Evolutionary conservation across 2,797 vertebrate genomes (phyloP).

Genomic region (Champsocephalus gunnari): DNA sequence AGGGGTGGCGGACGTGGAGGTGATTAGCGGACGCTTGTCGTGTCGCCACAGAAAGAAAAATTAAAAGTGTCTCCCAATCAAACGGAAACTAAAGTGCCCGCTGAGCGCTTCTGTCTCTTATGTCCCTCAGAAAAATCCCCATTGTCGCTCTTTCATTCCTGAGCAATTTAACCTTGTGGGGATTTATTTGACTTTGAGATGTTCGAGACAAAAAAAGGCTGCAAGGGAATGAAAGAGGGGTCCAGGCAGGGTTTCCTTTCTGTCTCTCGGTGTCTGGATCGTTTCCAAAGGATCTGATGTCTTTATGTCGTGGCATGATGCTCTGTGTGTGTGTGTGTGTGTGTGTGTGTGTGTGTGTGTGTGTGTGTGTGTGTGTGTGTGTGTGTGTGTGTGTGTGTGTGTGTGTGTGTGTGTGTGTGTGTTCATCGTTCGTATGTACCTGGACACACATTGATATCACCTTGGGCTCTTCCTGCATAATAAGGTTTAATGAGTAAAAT

Average conservation of each 20-base stretch:
- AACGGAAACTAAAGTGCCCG: slow-evolving; percentile 42
- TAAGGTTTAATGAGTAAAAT: no score
- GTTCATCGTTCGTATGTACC: background rate
- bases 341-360: slow-evolving; percentile 1
- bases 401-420: slow-evolving; percentile 2
- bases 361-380: background rate
- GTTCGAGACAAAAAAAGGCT: slow-evolving; percentile 35
- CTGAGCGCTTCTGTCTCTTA: slow-evolving; percentile 3
- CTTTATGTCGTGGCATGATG: slow-evolving; percentile 44
- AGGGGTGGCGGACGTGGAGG: slow-evolving; percentile 60
- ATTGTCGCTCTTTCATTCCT: slow-evolving; percentile 12
- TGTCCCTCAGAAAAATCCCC: slow-evolving; percentile 1
- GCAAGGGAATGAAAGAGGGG: background rate
- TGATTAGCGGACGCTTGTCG: slow-evolving; percentile 61
- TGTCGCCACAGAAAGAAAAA: slow-evolving; percentile 24
- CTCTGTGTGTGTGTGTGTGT: slow-evolving; percentile 16
- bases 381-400: slow-evolving; percentile 3
- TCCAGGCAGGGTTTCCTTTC: slow-evolving; percentile 1
- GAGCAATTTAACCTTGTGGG: slow-evolving; percentile 49
- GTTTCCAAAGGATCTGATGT: slow-evolving; percentile 47
- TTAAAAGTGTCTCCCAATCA: slow-evolving; percentile 43
- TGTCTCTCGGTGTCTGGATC: background rate
- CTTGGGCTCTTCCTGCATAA: background rate
- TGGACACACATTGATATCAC: slow-evolving; percentile 9
- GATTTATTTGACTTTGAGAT: slow-evolving; percentile 34